Percentiles rank a stretch among this genome's conserved stretches.
phyloP scores from a whole-genome alignment of 1,140 invertebrate genomes.

The Zaprionus tsacasi region DNA sequence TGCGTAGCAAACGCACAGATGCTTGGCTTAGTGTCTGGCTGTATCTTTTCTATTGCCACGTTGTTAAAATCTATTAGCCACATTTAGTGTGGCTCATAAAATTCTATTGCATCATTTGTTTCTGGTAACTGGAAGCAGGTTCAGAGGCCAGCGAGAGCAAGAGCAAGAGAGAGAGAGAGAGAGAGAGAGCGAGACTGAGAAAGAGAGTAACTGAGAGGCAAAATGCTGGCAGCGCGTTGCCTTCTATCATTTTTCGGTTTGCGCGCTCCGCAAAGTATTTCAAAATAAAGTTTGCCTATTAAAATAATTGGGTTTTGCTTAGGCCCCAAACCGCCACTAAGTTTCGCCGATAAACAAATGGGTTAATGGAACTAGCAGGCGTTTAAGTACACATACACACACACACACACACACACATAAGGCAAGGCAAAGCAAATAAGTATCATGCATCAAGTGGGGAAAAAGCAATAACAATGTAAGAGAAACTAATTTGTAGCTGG shows the following conservation, averaged over 20 bases:
- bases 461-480: conserved; percentile 28
- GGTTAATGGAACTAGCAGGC: conserved; percentile 57
- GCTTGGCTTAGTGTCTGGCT: conserved; percentile 68
- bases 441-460: conserved; percentile 12
- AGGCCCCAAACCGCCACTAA: neutral
- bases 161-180: neutral
- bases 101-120: conserved; percentile 83
- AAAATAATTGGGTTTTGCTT: conserved; percentile 62
- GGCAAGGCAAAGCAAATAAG: neutral
- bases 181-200: neutral
- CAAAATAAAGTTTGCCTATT: conserved; percentile 75
- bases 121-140: conserved; percentile 61
- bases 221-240: neutral
- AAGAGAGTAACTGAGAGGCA: too few species aligned
- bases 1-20: conserved; percentile 23
- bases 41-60: conserved; percentile 83
- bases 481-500: conserved; percentile 28
- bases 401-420: neutral
- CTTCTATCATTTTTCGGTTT: conserved; percentile 51
- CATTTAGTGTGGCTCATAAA: conserved; percentile 82
- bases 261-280: conserved; percentile 63
- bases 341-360: conserved; percentile 67
- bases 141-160: neutral
- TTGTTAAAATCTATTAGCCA: conserved; percentile 83
- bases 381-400: conserved; percentile 21